Evolutionary conservation across 2,797 vertebrate species (phyloP).

Genomic region (Mormyrus proboscirostris): DNA sequence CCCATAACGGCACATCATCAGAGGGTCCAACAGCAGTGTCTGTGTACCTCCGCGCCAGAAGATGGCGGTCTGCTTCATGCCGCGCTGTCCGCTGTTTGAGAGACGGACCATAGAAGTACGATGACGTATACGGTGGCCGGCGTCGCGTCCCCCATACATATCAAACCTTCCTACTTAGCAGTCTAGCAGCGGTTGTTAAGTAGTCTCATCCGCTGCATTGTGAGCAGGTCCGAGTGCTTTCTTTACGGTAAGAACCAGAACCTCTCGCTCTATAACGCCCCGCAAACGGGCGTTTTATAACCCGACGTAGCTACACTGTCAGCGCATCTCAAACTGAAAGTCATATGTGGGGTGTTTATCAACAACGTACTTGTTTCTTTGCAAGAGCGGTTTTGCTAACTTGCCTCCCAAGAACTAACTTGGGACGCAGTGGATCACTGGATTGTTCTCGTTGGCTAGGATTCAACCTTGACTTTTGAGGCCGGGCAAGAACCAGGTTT

Average conservation of each 20-base stretch:
- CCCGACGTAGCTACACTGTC: not conserved
- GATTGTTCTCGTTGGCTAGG: not conserved
- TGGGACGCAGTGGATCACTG: not conserved
- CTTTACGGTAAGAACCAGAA: not conserved
- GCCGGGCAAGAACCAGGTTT: not conserved
- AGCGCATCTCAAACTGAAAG: not conserved
- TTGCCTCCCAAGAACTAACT: not conserved
- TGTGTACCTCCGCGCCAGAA: not conserved
- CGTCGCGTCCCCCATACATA: not conserved
- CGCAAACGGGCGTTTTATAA: not conserved
- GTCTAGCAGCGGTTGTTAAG: not conserved
- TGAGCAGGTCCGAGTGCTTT: not conserved
- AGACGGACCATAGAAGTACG: not conserved
- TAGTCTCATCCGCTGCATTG: not conserved
- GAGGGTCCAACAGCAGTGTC: not conserved
- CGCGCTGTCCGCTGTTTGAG: not conserved
- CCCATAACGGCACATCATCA: not conserved
- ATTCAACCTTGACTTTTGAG: not conserved
- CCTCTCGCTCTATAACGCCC: not conserved
- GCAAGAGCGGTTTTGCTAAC: not conserved
- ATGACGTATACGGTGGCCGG: not conserved
- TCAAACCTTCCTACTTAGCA: not conserved
- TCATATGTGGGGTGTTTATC: not conserved
- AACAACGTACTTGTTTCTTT: not conserved
- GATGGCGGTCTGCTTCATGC: not conserved